Evolutionary conservation across 2,113 vertebrate genomes (phyloP), one percentile per base, ranked within the genome.

Genomic region (Chauna torquata): DNA sequence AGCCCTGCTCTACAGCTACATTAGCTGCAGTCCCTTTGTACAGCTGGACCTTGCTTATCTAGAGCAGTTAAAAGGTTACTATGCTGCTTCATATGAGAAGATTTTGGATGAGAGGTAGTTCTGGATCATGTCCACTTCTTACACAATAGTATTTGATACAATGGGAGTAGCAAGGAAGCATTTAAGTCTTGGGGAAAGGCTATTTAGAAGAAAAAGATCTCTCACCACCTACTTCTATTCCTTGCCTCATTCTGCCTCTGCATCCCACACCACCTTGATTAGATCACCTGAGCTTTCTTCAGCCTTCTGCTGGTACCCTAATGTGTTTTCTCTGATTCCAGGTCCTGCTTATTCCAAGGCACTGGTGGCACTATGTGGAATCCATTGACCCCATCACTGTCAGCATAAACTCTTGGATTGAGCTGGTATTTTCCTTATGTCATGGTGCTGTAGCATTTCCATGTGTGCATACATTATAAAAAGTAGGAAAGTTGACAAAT

Each of bases 361-460:
- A 99, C 92, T 99, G 99, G 99, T 99, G 99, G 99, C 99, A 99
- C 98, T 99, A 99, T 3, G 99, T 99, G 95, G 99, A 99, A 96
- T 99, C 99, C 11, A 61, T 99, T 83, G 99, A 99, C 93, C 98
- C 99, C 40, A 38, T 99, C 94, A 99, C 99, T 8, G 97, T 99
- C 98, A 99, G 99, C 79, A 94, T 99, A 92, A 99, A 99, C 97
- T 99, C 99, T 45, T 99, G 99, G 99, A 99, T 99, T 58, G 99
- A 99, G 86, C 90, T 99, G 99, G 99, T 99, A 98, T 95, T 95
- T 87, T 50, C 42, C 20, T 74, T 22, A 9, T 59, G 4, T 61
- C 62, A 13, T n/a, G 44, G 70, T 49, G 49, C 18, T 36, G 7
- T 52, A 61, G 54, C 11, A 52, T 8, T 95, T 80, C 18, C 24